Evolutionary conservation across 2,797 vertebrate species (phyloP).

Genomic region (Presbytis comata): DNA sequence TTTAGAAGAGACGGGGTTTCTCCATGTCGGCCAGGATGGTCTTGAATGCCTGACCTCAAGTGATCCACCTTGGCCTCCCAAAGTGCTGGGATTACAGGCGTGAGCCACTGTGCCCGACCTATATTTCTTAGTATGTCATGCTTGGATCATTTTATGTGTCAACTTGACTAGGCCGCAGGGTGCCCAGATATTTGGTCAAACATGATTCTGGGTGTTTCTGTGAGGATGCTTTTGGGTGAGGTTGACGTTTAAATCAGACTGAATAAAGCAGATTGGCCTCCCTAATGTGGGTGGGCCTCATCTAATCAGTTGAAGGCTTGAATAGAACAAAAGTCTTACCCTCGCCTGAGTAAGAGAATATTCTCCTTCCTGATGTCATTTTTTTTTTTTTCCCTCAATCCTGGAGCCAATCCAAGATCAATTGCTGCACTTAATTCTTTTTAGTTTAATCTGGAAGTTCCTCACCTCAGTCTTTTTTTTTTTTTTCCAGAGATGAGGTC

Average conservation of each 20-base stretch:
- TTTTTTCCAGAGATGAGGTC: neutral
- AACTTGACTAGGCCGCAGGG: no score
- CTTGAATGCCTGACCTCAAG: neutral
- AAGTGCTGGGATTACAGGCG: neutral
- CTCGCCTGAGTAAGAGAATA: neutral
- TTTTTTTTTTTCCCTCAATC: neutral
- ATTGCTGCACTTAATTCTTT: neutral
- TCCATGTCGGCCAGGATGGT: neutral
- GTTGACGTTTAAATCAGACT: no score
- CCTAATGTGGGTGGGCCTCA: no score
- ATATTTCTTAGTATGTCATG: no score
- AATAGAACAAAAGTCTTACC: neutral
- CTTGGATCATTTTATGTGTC: no score
- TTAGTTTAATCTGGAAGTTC: neutral
- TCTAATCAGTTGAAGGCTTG: no score
- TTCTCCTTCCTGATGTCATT: neutral
- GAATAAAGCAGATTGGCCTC: no score
- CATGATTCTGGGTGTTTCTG: no score
- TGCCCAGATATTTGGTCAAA: no score
- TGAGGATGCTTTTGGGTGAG: no score
- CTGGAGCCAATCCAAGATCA: neutral
- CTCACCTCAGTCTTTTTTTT: neutral
- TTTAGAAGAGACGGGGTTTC: neutral
- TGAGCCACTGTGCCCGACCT: fast-evolving
- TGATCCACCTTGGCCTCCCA: neutral